phyloP scores from a whole-genome alignment of 2,113 vertebrate species.

The Rattus rattus region DNA sequence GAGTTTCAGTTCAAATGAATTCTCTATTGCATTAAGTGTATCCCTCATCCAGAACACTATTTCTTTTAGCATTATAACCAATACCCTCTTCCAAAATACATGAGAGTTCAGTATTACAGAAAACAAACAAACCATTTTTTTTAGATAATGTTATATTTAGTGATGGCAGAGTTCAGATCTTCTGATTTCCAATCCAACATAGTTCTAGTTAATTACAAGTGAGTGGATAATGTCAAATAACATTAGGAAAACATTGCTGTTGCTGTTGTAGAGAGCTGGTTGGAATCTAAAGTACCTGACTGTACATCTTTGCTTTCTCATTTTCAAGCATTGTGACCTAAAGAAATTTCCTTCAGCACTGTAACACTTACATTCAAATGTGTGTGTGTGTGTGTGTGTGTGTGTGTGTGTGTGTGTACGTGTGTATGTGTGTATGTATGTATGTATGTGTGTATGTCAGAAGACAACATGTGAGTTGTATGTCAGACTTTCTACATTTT shows the following conservation, averaged over 20 bases:
- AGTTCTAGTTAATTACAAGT: not conserved
- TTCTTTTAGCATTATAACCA: not conserved
- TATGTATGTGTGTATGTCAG: not conserved
- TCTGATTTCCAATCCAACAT: constrained; percentile 40
- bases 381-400: not conserved
- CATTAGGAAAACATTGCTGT: not conserved
- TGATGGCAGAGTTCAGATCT: not conserved
- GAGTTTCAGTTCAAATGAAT: not conserved
- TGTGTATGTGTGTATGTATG: not conserved
- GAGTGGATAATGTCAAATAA: not conserved
- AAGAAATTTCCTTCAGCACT: not conserved
- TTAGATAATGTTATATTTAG: not conserved
- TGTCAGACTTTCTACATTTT: not conserved
- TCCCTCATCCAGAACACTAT: not conserved
- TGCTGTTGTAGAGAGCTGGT: not conserved
- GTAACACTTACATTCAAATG: not conserved
- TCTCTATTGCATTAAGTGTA: not conserved
- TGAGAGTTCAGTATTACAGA: not conserved
- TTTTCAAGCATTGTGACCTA: not conserved
- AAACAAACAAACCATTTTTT: not conserved
- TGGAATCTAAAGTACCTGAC: not conserved
- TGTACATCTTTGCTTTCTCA: not conserved
- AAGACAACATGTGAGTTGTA: not conserved
- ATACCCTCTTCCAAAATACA: not conserved
- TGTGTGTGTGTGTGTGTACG: not conserved